A percentile compares a stretch with the other conserved stretches of the same genome.
Evolutionary conservation across 1,140 invertebrate species (phyloP).

Genomic region (Papilio helenus): DNA sequence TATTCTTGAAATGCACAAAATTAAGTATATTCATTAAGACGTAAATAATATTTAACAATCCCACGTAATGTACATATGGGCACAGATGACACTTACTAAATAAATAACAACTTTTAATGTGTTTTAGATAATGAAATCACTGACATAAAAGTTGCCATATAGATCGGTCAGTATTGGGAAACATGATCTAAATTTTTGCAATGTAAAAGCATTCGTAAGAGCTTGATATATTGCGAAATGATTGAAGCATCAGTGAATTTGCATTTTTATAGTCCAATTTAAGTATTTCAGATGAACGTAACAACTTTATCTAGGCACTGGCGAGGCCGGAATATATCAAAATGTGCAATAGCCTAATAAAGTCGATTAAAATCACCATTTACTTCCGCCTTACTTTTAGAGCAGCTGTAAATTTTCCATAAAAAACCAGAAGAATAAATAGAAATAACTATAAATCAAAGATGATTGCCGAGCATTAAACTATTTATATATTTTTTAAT

Average conservation of each 20-base stretch:
- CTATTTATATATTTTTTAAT: background rate
- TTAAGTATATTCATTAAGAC: background rate
- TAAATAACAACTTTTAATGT: slow-evolving; percentile 26
- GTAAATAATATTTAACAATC: background rate
- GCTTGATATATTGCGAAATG: slow-evolving; percentile 12
- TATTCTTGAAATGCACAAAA: background rate
- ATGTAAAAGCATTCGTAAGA: slow-evolving; percentile 12
- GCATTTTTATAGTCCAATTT: slow-evolving; percentile 34
- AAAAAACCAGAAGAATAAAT: background rate
- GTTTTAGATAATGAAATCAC: slow-evolving; percentile 20
- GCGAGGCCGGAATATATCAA: slow-evolving; percentile 9
- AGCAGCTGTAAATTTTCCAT: background rate
- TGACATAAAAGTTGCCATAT: slow-evolving; percentile 36
- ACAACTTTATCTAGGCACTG: slow-evolving; percentile 26
- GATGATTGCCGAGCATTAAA: background rate
- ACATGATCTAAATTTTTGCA: slow-evolving; percentile 30
- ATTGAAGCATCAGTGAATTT: slow-evolving; percentile 20
- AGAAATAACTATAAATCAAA: background rate
- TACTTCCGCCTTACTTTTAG: slow-evolving; percentile 2
- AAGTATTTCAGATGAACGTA: slow-evolving; percentile 18
- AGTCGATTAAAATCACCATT: background rate
- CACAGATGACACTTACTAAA: background rate
- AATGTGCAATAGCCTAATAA: slow-evolving; percentile 17
- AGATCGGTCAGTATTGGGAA: slow-evolving; percentile 5
- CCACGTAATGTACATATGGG: background rate